Evolutionary conservation across 2,888 invertebrate genomes (phyloP).

Genomic region (Hesperia comma): DNA sequence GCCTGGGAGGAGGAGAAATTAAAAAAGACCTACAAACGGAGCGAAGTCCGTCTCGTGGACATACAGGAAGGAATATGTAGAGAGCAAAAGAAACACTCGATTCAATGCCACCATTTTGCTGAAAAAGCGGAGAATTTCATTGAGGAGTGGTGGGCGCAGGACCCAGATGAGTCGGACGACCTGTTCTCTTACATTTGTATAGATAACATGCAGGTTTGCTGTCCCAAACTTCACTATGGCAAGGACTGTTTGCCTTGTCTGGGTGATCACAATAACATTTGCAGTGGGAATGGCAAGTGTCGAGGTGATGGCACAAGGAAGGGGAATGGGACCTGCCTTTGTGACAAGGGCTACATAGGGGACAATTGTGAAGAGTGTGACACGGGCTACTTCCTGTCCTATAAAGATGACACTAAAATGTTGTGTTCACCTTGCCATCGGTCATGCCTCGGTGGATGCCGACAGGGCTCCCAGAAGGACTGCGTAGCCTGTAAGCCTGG

Average conservation of each 20-base stretch:
- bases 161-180: conserved; percentile 69
- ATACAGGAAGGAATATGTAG: conserved; percentile 94
- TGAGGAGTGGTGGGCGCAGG: conserved; percentile 94
- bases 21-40: conserved; percentile 90
- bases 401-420: conserved; percentile 88
- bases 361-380: conserved; percentile 91
- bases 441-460: conserved; percentile 91
- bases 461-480: conserved; percentile 88
- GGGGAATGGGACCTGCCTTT: conserved; percentile 95
- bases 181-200: conserved; percentile 90
- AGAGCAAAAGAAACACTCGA: conserved; percentile 87
- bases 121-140: conserved; percentile 92
- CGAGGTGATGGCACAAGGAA: conserved; percentile 95
- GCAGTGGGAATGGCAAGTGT: conserved; percentile 91
- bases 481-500: conserved; percentile 86
- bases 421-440: conserved; percentile 91
- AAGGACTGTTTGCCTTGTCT: conserved; percentile 91
- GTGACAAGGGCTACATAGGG: conserved; percentile 92
- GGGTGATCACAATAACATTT: conserved; percentile 89
- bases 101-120: conserved; percentile 92
- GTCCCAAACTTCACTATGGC: conserved; percentile 93
- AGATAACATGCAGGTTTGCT: conserved; percentile 90
- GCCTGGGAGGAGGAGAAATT: conserved; percentile 96
- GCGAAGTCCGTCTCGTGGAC: conserved; percentile 95
- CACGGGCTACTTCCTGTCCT: conserved; percentile 88